These are phyloP conservation scores for rabbit (Oryctolagus cuniculus) DNA, from an alignment of 2,113 vertebrate genomes.

Conservation along the genomic window mOryCun1.1 NC_091449.1:63010501-63011000, in stretches of 20 bases:
- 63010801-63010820: neutral
- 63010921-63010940: neutral
- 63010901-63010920: neutral
- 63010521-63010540: neutral
- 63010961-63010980: neutral
- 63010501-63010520: neutral
- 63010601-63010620: neutral
- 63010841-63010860: neutral
- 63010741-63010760: neutral
- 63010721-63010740: neutral
- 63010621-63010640: neutral
- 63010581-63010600: neutral
- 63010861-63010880: neutral
- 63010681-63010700: neutral
- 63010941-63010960: neutral
- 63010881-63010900: neutral
- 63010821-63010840: neutral
- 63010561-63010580: neutral
- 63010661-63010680: neutral
- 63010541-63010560: fast-evolving
- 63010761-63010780: neutral
- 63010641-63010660: neutral
- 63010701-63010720: neutral
- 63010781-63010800: neutral
- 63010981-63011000: neutral